Evolutionary conservation across 2,888 invertebrate genomes (phyloP).

Genomic region (Itoplectis maculator): DNA sequence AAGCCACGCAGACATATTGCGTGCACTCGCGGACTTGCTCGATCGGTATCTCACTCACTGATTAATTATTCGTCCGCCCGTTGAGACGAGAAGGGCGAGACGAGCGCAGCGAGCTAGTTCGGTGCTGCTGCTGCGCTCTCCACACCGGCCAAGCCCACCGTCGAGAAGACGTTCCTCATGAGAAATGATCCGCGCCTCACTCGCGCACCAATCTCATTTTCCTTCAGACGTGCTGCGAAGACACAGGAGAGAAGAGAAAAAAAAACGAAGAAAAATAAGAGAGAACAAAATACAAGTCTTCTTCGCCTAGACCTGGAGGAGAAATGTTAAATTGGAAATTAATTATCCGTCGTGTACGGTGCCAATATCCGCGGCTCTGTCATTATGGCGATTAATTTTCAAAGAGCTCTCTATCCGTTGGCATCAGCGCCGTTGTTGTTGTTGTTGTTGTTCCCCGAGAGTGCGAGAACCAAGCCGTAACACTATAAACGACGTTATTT

Average conservation of each 20-base stretch:
- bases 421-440: constrained; percentile 36
- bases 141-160: constrained; percentile 5
- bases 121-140: background rate
- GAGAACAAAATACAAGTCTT: background rate
- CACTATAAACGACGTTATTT: constrained; percentile 51
- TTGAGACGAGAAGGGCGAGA: constrained; percentile 45
- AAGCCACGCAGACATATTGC: constrained; percentile 41
- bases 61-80: constrained; percentile 71
- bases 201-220: constrained; percentile 46
- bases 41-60: constrained; percentile 68
- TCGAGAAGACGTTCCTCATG: constrained; percentile 44
- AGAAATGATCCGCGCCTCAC: constrained; percentile 55
- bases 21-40: constrained; percentile 40
- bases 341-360: constrained; percentile 34
- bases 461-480: constrained; percentile 29
- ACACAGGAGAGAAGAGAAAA: background rate
- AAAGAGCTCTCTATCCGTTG: constrained; percentile 62
- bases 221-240: constrained; percentile 24
- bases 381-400: constrained; percentile 73
- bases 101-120: constrained; percentile 27
- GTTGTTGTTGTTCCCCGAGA: constrained; percentile 6
- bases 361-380: constrained; percentile 71
- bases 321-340: constrained; percentile 42
- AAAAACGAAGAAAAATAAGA: background rate
- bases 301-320: background rate